Evolutionary conservation across 2,888 invertebrate genomes (phyloP).

Genomic region (Troilus luridus): DNA sequence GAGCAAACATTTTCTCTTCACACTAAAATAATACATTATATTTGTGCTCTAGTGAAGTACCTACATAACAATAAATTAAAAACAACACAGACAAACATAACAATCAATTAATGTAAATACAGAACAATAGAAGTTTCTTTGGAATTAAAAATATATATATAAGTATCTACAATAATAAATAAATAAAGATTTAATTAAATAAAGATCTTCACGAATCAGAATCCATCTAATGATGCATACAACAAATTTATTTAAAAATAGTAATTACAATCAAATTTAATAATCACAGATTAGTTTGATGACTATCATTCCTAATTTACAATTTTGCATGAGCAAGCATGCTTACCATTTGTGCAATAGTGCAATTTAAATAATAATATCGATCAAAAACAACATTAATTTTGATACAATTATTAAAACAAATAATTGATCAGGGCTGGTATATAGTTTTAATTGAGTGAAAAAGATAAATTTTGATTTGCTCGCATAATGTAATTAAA

Average conservation of each 20-base stretch:
- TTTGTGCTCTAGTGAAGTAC: slow-evolving; percentile 5
- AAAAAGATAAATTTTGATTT: neutral
- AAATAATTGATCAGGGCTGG: neutral
- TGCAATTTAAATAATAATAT: neutral
- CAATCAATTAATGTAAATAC: slow-evolving; percentile 14
- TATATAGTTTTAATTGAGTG: slow-evolving; percentile 12
- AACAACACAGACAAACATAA: neutral
- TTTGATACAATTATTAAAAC: neutral
- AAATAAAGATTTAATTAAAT: neutral
- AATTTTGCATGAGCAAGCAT: slow-evolving; percentile 17
- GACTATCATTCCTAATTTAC: slow-evolving; percentile 18
- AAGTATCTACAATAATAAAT: neutral
- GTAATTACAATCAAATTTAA: slow-evolving; percentile 10
- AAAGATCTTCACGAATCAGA: neutral
- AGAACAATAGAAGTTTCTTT: slow-evolving; percentile 32
- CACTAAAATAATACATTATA: neutral
- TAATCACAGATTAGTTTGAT: slow-evolving; percentile 40
- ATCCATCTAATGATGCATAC: neutral
- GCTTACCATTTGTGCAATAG: neutral
- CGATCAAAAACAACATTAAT: neutral
- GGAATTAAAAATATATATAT: slow-evolving; percentile 25
- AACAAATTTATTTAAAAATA: slow-evolving; percentile 15
- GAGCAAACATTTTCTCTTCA: neutral
- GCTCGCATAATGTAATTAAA: slow-evolving; percentile 6
- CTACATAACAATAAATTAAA: neutral